Percentiles rank a stretch among this genome's conserved stretches.
phyloP scores from a whole-genome alignment of 2,113 vertebrate genomes.

The Bubo scandiacus region DNA sequence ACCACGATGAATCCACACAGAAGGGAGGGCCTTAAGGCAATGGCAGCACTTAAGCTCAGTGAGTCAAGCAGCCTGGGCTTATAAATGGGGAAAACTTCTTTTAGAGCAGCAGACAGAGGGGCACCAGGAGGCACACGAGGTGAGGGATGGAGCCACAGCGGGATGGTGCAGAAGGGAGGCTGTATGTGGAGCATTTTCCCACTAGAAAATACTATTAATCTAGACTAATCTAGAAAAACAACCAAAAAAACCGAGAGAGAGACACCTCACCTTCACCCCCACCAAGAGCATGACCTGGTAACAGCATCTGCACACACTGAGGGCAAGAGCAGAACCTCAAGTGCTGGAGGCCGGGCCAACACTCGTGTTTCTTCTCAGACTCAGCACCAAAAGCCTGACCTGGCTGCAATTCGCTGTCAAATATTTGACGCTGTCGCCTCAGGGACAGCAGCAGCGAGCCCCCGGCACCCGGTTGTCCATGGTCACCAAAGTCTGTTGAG shows the following conservation, averaged over 20 bases:
- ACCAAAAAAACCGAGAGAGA: too few relatives aligned
- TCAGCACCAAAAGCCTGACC: background rate
- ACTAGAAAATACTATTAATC: background rate
- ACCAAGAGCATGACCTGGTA: background rate
- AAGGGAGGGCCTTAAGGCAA: background rate
- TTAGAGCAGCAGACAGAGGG: rapidly evolving
- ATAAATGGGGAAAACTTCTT: too few relatives aligned
- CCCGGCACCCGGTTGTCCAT: too few relatives aligned
- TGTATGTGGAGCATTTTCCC: background rate
- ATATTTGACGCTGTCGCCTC: too few relatives aligned
- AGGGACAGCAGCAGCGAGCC: background rate
- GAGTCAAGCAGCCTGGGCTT: background rate
- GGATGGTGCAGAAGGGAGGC: background rate
- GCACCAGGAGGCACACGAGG: too few relatives aligned
- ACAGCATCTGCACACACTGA: background rate
- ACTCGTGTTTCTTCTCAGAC: background rate
- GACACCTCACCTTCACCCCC: background rate
- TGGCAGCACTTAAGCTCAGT: too few relatives aligned
- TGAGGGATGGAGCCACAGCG: background rate
- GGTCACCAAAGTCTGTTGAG: too few relatives aligned
- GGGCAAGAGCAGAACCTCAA: background rate
- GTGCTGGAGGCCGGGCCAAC: background rate
- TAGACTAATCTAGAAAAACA: too few relatives aligned
- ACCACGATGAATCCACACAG: background rate
- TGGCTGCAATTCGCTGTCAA: background rate